Evolutionary conservation across 2,113 vertebrate species (phyloP).

Genomic region (Aphyosemion australe): DNA sequence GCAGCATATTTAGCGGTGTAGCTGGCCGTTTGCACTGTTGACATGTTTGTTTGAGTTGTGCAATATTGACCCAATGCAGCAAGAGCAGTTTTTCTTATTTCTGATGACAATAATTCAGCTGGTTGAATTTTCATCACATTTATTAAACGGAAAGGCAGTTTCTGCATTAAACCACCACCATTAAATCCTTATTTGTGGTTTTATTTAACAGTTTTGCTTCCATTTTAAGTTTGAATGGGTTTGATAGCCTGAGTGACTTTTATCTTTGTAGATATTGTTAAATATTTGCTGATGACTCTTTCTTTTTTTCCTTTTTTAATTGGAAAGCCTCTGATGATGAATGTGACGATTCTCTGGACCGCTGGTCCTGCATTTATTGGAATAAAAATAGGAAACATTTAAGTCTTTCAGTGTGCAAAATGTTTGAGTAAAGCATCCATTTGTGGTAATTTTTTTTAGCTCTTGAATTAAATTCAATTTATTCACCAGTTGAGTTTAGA

Average conservation of each 20-base stretch:
- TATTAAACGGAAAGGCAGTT: constrained; percentile 24
- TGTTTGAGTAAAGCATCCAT: neutral
- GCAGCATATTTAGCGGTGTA: constrained; percentile 10
- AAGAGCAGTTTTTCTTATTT: too few relatives aligned
- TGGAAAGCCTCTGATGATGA: constrained; percentile 60
- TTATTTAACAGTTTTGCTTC: constrained; percentile 43
- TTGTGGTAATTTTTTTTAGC: too few relatives aligned
- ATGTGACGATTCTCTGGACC: constrained; percentile 67
- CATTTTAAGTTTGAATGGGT: constrained; percentile 40
- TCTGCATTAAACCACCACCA: neutral
- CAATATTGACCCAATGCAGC: too few relatives aligned
- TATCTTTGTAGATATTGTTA: constrained; percentile 74
- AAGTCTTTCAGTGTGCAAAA: constrained; percentile 18
- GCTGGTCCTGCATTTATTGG: constrained; percentile 71
- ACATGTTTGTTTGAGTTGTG: neutral
- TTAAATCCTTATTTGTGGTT: constrained; percentile 26
- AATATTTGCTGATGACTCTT: constrained; percentile 60
- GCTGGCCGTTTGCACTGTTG: constrained; percentile 29
- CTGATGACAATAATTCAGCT: neutral
- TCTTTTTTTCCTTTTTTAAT: constrained; percentile 57
- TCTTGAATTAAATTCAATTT: too few relatives aligned
- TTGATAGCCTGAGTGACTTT: constrained; percentile 46
- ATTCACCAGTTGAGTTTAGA: constrained; percentile 10
- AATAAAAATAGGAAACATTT: constrained; percentile 68
- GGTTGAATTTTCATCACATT: constrained; percentile 15